phyloP scores from a whole-genome alignment of 2,888 invertebrate genomes.

The Eumacrocentrus americanus region DNA sequence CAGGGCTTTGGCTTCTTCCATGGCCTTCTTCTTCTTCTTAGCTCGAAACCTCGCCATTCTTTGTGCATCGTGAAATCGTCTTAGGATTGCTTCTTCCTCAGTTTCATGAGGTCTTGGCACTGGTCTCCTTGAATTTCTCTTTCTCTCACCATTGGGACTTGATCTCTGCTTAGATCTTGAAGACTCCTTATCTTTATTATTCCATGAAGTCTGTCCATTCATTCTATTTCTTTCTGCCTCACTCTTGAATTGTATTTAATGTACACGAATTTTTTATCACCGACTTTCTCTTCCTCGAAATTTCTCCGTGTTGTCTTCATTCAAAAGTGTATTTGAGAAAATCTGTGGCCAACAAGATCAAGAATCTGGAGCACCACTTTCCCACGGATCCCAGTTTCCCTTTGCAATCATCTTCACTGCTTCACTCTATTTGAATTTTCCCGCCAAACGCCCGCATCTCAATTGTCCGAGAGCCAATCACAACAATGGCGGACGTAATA shows the following conservation, averaged over 20 bases:
- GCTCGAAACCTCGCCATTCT: conserved; percentile 51
- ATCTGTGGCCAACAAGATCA: neutral
- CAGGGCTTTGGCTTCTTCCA: conserved; percentile 41
- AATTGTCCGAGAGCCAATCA: conserved; percentile 37
- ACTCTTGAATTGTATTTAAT: neutral
- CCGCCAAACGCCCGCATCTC: conserved; percentile 13
- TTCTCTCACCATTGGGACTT: conserved; percentile 27
- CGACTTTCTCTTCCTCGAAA: neutral
- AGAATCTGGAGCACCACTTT: conserved; percentile 4
- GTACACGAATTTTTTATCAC: neutral
- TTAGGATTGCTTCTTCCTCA: conserved; percentile 46
- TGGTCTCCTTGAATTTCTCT: conserved; percentile 30
- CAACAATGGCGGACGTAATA: conserved; percentile 37
- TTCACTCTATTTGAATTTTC: conserved; percentile 27
- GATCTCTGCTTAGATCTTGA: neutral
- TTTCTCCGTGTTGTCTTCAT: conserved; percentile 19
- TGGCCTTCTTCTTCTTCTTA: conserved; percentile 45
- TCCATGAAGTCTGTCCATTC: conserved; percentile 34
- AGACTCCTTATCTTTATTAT: conserved; percentile 29
- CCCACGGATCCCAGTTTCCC: conserved; percentile 25
- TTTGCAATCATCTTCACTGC: conserved; percentile 14
- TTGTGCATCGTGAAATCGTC: conserved; percentile 50
- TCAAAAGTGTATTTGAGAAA: conserved; percentile 4
- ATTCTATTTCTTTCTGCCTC: conserved; percentile 15
- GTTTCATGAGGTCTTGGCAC: conserved; percentile 43